Evolutionary conservation across 2,888 invertebrate genomes (phyloP).

Genomic region (Tinea pellionella): DNA sequence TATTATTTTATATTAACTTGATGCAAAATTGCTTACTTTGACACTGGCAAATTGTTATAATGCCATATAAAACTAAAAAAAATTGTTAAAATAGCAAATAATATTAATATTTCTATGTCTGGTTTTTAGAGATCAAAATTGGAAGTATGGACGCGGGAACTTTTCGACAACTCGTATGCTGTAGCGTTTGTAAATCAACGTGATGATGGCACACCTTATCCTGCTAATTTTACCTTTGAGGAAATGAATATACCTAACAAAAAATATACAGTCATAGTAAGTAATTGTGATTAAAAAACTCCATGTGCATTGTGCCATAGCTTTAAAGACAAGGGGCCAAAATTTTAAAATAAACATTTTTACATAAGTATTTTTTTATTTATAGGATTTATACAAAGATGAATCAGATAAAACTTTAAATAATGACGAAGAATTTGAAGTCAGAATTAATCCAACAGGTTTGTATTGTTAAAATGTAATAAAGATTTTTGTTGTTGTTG

Average conservation of each 20-base stretch:
- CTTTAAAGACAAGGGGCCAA: too few species aligned
- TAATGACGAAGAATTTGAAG: conserved; percentile 45
- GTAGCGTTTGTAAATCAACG: conserved; percentile 67
- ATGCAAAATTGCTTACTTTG: too few species aligned
- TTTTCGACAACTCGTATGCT: conserved; percentile 59
- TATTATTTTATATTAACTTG: too few species aligned
- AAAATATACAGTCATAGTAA: conserved; percentile 36
- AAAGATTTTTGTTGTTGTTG: too few species aligned
- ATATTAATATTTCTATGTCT: background rate
- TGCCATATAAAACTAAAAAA: too few species aligned
- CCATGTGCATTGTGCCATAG: too few species aligned
- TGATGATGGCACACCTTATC: conserved; percentile 38
- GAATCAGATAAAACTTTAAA: conserved; percentile 31
- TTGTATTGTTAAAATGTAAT: conserved; percentile 16
- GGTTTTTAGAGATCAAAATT: conserved; percentile 29
- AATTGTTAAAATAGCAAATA: background rate
- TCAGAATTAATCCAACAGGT: conserved; percentile 68
- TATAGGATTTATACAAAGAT: conserved; percentile 61
- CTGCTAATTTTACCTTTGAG: conserved; percentile 28
- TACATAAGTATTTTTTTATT: too few species aligned
- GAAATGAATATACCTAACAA: conserved; percentile 34
- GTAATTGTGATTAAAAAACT: too few species aligned
- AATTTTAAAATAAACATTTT: too few species aligned
- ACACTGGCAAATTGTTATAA: too few species aligned
- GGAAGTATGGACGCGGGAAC: conserved; percentile 70